These are phyloP conservation scores for Arion vulgaris DNA, from an alignment of 1,140 invertebrate genomes.

Conservation along the genomic window DNA sequence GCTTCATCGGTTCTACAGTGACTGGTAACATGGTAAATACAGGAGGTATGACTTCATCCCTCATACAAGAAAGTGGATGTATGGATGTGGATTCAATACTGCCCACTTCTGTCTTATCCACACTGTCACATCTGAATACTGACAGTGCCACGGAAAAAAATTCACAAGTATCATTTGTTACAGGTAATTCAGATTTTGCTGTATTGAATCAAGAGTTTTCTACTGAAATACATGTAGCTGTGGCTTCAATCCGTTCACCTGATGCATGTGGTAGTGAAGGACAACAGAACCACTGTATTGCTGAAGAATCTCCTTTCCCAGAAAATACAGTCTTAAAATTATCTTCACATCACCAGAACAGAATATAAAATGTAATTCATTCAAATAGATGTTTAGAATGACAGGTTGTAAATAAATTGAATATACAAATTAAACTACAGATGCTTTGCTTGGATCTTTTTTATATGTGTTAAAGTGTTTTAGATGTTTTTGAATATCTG, in stretches of 20 bases:
- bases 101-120: neutral
- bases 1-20: neutral
- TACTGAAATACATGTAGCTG: conserved; percentile 22
- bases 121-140: neutral
- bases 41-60: neutral
- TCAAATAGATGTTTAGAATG: too few species aligned
- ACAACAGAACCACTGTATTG: neutral
- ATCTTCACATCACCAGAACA: neutral
- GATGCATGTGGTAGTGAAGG: neutral
- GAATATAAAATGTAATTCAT: neutral
- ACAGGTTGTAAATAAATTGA: too few species aligned
- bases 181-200: conserved; percentile 19
- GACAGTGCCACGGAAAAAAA: neutral
- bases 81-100: conserved; percentile 23
- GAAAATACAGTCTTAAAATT: neutral
- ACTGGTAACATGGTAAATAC: neutral
- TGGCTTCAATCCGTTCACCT: conserved; percentile 21
- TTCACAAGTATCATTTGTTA: neutral
- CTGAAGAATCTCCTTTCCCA: conserved; percentile 34
- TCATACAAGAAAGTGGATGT: conserved; percentile 1
- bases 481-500: too few species aligned
- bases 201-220: neutral
- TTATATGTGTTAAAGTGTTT: too few species aligned
- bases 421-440: too few species aligned
- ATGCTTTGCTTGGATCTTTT: too few species aligned